Evolutionary conservation across 92 coral and sea anemone species (phyloP).

Genomic region (Scolanthus callimorphus): DNA sequence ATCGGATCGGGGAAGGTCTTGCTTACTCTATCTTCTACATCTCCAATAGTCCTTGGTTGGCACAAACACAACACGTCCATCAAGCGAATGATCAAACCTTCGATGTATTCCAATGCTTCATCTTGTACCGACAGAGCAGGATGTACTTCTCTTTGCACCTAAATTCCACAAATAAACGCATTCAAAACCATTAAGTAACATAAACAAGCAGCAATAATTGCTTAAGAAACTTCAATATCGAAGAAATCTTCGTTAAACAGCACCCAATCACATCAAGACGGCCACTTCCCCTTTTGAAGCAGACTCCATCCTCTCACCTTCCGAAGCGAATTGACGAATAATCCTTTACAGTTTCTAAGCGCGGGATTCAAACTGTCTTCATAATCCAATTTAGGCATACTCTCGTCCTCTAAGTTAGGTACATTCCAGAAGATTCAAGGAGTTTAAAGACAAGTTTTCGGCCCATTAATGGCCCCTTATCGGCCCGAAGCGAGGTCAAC

Average conservation of each 20-base stretch:
- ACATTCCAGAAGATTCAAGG: conserved; percentile 49
- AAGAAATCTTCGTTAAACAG: conserved; percentile 12
- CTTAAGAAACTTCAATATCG: not conserved
- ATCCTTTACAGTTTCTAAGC: conserved; percentile 94
- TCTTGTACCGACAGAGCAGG: conserved; percentile 82
- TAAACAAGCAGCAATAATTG: not conserved
- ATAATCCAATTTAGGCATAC: conserved; percentile 87
- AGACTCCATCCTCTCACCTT: conserved; percentile 63
- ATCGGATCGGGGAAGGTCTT: conserved; percentile 94
- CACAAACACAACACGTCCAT: conserved; percentile 77
- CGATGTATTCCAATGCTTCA: conserved; percentile 92
- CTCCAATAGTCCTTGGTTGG: conserved; percentile 82
- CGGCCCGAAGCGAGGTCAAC: not conserved
- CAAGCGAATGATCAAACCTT: conserved; percentile 83
- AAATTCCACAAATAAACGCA: conserved; percentile 38
- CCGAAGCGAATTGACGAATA: conserved; percentile 78
- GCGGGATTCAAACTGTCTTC: conserved; percentile 74
- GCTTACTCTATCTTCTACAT: conserved; percentile 88
- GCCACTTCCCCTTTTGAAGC: conserved; percentile 58
- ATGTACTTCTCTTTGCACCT: conserved; percentile 96
- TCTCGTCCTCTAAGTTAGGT: conserved; percentile 53
- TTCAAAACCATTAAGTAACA: conserved; percentile 16
- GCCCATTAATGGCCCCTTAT: not conserved
- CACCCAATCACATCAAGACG: conserved; percentile 22
- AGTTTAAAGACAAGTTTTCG: conserved; percentile 5